Evolutionary conservation across 2,797 vertebrate species (phyloP).

Genomic region (Steatocranus sp.): DNA sequence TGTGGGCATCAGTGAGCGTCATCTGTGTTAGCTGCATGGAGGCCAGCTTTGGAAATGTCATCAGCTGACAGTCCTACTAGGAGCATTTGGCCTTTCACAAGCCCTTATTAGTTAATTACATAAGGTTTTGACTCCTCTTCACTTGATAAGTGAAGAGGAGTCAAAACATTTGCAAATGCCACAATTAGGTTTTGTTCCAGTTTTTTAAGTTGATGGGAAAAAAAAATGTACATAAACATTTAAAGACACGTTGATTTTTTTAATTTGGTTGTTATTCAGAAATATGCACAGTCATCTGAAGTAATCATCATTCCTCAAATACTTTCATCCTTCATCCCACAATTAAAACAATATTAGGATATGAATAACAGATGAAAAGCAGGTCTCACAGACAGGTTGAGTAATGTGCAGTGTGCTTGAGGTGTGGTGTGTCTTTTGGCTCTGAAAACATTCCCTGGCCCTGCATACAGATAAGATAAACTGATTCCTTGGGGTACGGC

Average conservation of each 20-base stretch:
- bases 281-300: background rate
- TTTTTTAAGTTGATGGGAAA: background rate
- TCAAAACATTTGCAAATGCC: background rate
- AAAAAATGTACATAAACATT: background rate
- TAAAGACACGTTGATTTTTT: background rate
- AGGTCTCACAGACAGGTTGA: background rate
- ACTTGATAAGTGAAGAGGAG: background rate
- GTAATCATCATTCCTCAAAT: background rate
- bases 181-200: background rate
- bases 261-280: background rate
- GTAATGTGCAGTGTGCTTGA: background rate
- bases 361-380: background rate
- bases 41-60: background rate
- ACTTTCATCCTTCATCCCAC: background rate
- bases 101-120: background rate
- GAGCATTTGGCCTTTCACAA: background rate
- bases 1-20: background rate
- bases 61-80: background rate
- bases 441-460: background rate
- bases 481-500: background rate
- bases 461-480: constrained; percentile 41
- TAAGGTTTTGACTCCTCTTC: background rate
- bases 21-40: background rate
- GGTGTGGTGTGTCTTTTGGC: constrained; percentile 6
- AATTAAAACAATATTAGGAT: background rate